phyloP scores from a whole-genome alignment of 2,113 vertebrate species.

The Vireo altiloquus region DNA sequence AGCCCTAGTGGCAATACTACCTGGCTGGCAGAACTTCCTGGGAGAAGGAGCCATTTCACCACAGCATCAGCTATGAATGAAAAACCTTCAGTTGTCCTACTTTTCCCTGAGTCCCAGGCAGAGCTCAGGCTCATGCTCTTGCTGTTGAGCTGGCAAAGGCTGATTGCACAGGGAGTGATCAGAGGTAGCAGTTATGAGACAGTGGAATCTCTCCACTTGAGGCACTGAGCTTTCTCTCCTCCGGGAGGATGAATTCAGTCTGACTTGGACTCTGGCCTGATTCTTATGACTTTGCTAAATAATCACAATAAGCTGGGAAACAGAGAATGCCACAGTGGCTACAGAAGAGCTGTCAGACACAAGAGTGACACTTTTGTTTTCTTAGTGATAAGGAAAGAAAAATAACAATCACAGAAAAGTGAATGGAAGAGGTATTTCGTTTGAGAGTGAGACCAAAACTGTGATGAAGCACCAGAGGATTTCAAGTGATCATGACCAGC shows the following conservation, averaged over 20 bases:
- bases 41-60: neutral
- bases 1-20: neutral
- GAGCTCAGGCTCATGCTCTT: neutral
- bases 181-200: neutral
- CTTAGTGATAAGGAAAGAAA: neutral
- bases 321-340: neutral
- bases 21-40: neutral
- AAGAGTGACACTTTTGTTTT: neutral
- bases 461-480: neutral
- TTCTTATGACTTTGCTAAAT: neutral
- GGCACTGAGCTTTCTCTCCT: neutral
- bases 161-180: neutral
- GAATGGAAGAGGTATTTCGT: neutral
- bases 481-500: neutral
- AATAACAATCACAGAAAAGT: neutral
- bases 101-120: neutral
- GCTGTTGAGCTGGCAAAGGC: neutral
- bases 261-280: neutral
- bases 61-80: neutral
- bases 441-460: neutral
- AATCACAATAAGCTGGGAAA: neutral
- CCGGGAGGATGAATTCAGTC: neutral
- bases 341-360: neutral
- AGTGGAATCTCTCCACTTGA: neutral
- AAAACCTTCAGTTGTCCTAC: neutral